Percentiles rank a stretch among this genome's conserved stretches.
These are phyloP conservation scores for Drosophila siamana DNA, from an alignment of 2,888 invertebrate species.

Conservation along the genomic window DNA sequence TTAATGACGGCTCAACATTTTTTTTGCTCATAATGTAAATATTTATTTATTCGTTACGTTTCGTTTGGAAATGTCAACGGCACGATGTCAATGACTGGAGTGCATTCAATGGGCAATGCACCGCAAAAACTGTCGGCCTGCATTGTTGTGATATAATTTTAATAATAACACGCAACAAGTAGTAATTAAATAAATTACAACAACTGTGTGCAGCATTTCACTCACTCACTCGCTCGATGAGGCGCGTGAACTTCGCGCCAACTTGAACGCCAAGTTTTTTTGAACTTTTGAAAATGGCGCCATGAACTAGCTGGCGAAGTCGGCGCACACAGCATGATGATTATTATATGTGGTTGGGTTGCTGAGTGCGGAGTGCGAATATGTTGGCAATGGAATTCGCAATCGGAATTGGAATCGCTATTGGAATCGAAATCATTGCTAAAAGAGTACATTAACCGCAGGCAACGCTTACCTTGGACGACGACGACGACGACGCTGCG, in stretches of 20 bases:
- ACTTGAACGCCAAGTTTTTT: conserved; percentile 67
- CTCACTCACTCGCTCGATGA: background rate
- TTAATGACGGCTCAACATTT: conserved; percentile 56
- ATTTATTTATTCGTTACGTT: conserved; percentile 31
- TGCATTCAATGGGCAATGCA: conserved; percentile 40
- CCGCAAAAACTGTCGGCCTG: conserved; percentile 10
- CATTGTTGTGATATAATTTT: conserved; percentile 60
- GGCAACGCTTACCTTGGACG: conserved; percentile 51
- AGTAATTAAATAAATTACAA: conserved; percentile 58
- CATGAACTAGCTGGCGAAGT: conserved; percentile 51
- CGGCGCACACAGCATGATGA: no score
- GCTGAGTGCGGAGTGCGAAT: background rate
- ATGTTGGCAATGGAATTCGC: conserved; percentile 52
- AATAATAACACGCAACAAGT: conserved; percentile 57
- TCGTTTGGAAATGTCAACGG: conserved; percentile 52
- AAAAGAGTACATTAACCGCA: conserved; percentile 68
- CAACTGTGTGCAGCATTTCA: conserved; percentile 39
- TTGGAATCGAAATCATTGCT: conserved; percentile 51
- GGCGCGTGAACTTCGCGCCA: conserved; percentile 44
- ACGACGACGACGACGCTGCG: conserved; percentile 12
- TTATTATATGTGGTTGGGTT: background rate
- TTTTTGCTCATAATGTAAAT: conserved; percentile 57
- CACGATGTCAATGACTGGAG: conserved; percentile 56
- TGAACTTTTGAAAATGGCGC: conserved; percentile 61
- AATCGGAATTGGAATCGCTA: conserved; percentile 29